phyloP scores from a whole-genome alignment of 2,113 vertebrate genomes.

The Clarias batrachus region DNA sequence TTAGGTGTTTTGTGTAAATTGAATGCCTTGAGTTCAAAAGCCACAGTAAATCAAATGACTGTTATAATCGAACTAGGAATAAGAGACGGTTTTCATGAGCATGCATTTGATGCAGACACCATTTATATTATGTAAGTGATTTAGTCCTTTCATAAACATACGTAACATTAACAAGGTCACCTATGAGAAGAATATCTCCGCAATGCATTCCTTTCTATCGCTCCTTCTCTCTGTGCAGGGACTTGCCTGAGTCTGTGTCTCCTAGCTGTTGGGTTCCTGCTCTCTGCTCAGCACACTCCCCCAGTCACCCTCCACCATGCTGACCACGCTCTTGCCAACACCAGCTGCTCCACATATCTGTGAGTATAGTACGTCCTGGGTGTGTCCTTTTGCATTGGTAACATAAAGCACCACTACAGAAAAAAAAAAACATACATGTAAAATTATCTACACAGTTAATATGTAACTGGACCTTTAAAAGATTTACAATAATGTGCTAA shows the following conservation, averaged over 20 bases:
- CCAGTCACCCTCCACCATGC: slow-evolving; percentile 81
- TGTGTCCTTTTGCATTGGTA: neutral
- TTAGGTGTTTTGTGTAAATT: neutral
- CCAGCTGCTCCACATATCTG: slow-evolving; percentile 88
- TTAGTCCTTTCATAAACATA: neutral
- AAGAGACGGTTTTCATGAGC: neutral
- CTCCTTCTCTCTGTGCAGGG: slow-evolving; percentile 67
- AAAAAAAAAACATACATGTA: neutral
- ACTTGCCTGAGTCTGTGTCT: slow-evolving; percentile 85
- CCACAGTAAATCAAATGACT: neutral
- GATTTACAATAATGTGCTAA: too few relatives aligned
- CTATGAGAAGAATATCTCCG: neutral
- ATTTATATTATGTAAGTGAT: neutral
- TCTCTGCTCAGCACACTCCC: slow-evolving; percentile 90
- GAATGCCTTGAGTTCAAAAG: neutral
- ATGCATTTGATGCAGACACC: neutral
- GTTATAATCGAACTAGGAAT: neutral
- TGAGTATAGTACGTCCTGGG: slow-evolving; percentile 64
- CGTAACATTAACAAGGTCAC: neutral
- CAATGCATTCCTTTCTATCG: neutral
- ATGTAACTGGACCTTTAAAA: neutral
- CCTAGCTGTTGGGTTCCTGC: slow-evolving; percentile 87
- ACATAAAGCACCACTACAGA: neutral
- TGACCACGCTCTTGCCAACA: slow-evolving; percentile 80
- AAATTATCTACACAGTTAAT: neutral